Percentiles rank a stretch among this genome's conserved stretches.
Evolutionary conservation across 92 coral and sea anemone genomes (phyloP).

Genomic region (Nematostella vectensis): DNA sequence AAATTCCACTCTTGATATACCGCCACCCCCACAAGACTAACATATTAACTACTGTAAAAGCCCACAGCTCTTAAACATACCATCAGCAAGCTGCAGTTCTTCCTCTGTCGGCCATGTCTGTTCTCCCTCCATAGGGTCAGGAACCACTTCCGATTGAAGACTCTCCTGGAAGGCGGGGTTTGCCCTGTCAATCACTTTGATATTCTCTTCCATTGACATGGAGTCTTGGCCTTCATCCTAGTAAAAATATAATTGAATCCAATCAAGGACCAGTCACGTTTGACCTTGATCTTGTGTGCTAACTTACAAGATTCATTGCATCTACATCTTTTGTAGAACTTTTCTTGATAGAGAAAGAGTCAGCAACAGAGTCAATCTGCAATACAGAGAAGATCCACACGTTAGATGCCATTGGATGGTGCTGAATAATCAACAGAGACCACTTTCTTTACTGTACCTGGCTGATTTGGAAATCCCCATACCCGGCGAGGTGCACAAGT

Average conservation of each 20-base stretch:
- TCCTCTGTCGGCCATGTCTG: slow-evolving; percentile 99
- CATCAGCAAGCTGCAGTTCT: slow-evolving; percentile 79
- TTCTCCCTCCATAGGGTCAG: slow-evolving; percentile 97
- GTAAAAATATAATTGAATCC: neutral
- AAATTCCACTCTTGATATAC: too few species aligned
- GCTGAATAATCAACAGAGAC: too few species aligned
- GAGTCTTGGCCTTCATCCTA: slow-evolving; percentile 66
- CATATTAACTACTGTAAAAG: too few species aligned
- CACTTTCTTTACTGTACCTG: too few species aligned
- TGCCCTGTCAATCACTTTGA: slow-evolving; percentile 63
- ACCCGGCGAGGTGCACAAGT: slow-evolving; percentile 83
- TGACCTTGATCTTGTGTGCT: neutral
- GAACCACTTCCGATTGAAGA: slow-evolving; percentile 74
- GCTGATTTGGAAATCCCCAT: slow-evolving; percentile 83
- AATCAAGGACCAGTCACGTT: neutral
- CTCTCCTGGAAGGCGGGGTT: slow-evolving; percentile 75
- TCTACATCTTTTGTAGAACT: too few species aligned
- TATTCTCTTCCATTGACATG: slow-evolving; percentile 81
- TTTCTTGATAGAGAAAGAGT: too few species aligned
- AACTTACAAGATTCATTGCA: neutral
- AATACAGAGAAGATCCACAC: too few species aligned
- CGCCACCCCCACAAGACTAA: too few species aligned
- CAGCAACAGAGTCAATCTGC: too few species aligned
- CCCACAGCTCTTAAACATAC: slow-evolving; percentile 13
- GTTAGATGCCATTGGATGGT: too few species aligned